Evolutionary conservation across 2,888 invertebrate species (phyloP).

Genomic region (Mamestra brassicae): DNA sequence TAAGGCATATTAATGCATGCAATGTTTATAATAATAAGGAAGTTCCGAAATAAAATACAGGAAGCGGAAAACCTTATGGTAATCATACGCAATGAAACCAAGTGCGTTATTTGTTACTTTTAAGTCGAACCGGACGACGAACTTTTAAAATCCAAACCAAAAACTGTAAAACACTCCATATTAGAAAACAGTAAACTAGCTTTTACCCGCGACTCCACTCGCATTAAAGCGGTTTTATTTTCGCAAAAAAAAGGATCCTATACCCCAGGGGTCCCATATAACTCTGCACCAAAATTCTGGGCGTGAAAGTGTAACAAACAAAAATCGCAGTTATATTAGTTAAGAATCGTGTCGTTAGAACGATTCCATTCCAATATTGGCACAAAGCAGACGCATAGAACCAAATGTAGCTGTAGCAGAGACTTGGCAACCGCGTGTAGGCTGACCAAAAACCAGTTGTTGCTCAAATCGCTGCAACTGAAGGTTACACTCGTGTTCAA

Average conservation of each 20-base stretch:
- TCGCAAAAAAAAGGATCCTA: no score
- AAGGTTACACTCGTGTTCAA: slow-evolving; percentile 51
- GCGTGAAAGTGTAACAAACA: no score
- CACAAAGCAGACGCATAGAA: slow-evolving; percentile 3
- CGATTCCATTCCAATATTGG: slow-evolving; percentile 5
- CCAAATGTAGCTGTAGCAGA: slow-evolving; percentile 2
- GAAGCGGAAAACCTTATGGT: slow-evolving; percentile 46
- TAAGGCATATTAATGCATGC: slow-evolving; percentile 9
- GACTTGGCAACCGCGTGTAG: slow-evolving; percentile 33
- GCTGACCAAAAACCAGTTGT: slow-evolving; percentile 48
- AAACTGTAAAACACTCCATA: no score
- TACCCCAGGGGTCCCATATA: no score
- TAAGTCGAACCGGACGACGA: not conserved
- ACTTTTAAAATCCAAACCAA: not conserved
- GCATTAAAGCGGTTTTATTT: no score
- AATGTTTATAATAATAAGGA: slow-evolving; percentile 31
- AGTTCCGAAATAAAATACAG: slow-evolving; percentile 40
- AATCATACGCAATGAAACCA: slow-evolving; percentile 25
- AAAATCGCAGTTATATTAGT: no score
- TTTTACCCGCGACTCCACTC: no score
- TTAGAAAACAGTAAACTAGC: no score
- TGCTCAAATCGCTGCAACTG: slow-evolving; percentile 46
- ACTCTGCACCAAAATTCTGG: no score
- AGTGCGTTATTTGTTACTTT: slow-evolving; percentile 9
- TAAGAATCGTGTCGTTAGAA: not conserved